phyloP scores from a whole-genome alignment of 2,888 invertebrate genomes.

The Rapana venosa region DNA sequence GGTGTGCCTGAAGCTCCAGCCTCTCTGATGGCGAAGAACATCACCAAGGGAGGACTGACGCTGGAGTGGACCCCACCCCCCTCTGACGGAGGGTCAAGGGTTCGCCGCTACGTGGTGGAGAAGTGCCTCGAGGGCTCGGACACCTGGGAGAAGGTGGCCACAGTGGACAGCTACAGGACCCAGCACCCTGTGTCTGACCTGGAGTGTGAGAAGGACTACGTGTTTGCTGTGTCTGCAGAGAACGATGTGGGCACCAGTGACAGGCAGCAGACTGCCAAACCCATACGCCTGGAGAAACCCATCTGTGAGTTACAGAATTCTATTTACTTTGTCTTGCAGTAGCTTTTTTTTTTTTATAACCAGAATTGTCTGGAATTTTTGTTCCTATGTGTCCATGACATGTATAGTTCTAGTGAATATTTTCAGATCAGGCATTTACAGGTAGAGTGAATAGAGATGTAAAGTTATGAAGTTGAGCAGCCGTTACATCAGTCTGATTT shows the following conservation, averaged over 20 bases:
- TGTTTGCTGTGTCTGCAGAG: conserved; percentile 77
- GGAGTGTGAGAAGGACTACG: conserved; percentile 71
- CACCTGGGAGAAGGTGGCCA: conserved; percentile 64
- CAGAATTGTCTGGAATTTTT: no score
- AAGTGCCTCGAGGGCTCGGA: conserved; percentile 61
- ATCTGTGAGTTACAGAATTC: conserved; percentile 63
- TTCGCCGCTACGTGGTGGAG: conserved; percentile 70
- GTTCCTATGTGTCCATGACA: no score
- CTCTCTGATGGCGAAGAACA: conserved; percentile 61
- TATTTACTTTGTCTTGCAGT: no score
- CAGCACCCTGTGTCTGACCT: conserved; percentile 59
- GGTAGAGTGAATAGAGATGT: no score
- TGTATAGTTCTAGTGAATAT: no score
- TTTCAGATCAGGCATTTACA: no score
- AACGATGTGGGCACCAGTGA: conserved; percentile 74
- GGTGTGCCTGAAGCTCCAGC: conserved; percentile 69
- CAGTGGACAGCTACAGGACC: conserved; percentile 64
- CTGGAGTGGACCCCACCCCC: conserved; percentile 77
- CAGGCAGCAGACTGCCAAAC: conserved; percentile 60
- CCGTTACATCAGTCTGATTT: no score
- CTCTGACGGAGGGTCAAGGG: conserved; percentile 72
- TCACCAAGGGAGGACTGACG: conserved; percentile 62
- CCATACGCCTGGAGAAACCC: conserved; percentile 66
- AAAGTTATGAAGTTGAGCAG: no score
- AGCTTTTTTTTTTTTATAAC: no score